Base-by-base conservation (phyloP, 2,888 invertebrate genomes). In the Synanthedon myopaeformis region DNA sequence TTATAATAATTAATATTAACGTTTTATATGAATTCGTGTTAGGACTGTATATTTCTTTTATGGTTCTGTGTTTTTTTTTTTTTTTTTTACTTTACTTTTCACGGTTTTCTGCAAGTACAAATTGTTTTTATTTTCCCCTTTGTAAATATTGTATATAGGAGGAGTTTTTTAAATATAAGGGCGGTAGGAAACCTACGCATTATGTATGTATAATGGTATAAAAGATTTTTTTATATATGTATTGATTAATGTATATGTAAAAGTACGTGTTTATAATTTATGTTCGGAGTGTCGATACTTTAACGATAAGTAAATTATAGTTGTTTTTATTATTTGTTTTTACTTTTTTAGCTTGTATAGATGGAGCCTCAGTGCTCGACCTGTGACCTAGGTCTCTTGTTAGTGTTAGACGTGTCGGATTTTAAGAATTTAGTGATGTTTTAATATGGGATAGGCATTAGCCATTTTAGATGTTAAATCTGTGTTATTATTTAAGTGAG, bases 81-180 rank as follows among this genome's bases (percentile, higher is more conserved):
- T 76, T 35, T 35, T 35, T 35, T 35, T 68, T 65, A 35, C 77
- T 76, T 70, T 66, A 69, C 71, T 77, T 81, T 76, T 82, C 78
- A 83, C 82, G 74, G 74, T 83, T 84, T 70, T 87, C 87, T 83
- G 85, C 86, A 84, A 88, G 88, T 88, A 88, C 88, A 88, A 88
- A 88, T 85, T 86, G 84, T 87, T 87, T 86, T 82, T 86, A 83
- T 86, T 87, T 85, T 56, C 55, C 78, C 77, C 80, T 75, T 67
- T 89, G 88, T 88, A 88, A 79, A 88, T 88, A 88, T 76, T 88
- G 87, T 88, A 88, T 80, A 87, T 88, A 88, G 69, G 70, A 74
- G 72, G 54, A 56, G 52, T 72, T 67, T 23, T 76, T 76, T 74
- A 73, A 72, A 71, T 76, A 35, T 35, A 35, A 67, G 65, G 70